Conservation (phyloP, 2,888 invertebrate species). For the Argyresthia goedartella region DNA sequence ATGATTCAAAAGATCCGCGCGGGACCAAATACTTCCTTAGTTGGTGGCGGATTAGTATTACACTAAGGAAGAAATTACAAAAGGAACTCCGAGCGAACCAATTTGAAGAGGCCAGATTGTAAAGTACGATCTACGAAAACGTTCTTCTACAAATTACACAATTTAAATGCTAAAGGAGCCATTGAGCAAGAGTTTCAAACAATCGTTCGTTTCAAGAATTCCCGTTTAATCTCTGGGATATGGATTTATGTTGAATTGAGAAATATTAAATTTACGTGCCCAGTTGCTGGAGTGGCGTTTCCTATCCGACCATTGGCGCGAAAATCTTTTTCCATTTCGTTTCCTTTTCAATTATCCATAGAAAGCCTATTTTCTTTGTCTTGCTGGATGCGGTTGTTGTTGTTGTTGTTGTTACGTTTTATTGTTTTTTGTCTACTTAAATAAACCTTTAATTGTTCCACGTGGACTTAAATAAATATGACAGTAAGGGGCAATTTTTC, state of each 20-base stretch:
- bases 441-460: too few species aligned
- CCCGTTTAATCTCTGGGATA: slow-evolving; percentile 1
- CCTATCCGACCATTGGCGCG: background rate
- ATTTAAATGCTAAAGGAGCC: background rate
- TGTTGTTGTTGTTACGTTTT: too few species aligned
- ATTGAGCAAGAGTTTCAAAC: slow-evolving; percentile 2
- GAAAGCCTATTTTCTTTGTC: too few species aligned
- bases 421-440: too few species aligned
- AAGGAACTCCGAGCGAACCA: too few species aligned
- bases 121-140: background rate
- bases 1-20: too few species aligned
- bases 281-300: slow-evolving; percentile 8
- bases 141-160: background rate
- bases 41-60: too few species aligned
- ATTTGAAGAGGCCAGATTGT: background rate
- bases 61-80: too few species aligned
- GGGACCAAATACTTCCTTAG: too few species aligned
- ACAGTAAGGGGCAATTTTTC: too few species aligned
- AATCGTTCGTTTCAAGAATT: background rate
- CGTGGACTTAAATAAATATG: too few species aligned
- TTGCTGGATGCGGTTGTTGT: too few species aligned
- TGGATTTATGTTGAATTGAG: slow-evolving; percentile 28
- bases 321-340: background rate
- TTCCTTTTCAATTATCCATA: background rate
- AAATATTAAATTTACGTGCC: slow-evolving; percentile 33